Percentiles rank a stretch among this genome's conserved stretches.
phyloP scores from a whole-genome alignment of 92 coral and sea anemone genomes.

The Palythoa caribaeorum region DNA sequence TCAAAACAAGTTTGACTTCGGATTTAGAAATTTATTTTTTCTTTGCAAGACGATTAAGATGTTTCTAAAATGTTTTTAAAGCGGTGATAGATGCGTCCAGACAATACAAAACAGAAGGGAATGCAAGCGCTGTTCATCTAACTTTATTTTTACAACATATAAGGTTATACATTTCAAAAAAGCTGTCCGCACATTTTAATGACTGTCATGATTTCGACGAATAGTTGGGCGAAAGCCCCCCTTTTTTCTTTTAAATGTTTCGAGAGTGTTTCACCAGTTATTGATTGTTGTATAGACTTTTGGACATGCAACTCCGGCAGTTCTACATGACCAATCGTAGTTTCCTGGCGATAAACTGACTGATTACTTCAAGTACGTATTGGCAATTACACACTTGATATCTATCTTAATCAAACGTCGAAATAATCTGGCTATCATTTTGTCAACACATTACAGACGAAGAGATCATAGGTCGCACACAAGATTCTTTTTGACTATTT shows the following conservation, averaged over 20 bases:
- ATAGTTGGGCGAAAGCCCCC: no score
- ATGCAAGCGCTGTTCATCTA: neutral
- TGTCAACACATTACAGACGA: constrained; percentile 13
- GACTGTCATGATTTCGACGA: neutral
- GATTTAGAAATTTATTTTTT: neutral
- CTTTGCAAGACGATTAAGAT: neutral
- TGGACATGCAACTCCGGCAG: neutral
- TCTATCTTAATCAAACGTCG: neutral
- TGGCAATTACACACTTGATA: neutral
- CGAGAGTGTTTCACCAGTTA: neutral
- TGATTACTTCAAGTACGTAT: neutral
- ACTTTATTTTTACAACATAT: constrained; percentile 27
- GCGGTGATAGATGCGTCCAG: neutral
- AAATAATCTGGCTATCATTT: neutral
- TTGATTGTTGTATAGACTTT: neutral
- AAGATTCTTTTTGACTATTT: neutral
- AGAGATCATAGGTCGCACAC: neutral
- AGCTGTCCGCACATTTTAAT: neutral
- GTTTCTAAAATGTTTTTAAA: no score
- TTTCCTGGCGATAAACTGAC: neutral
- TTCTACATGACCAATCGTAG: neutral
- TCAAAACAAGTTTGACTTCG: neutral
- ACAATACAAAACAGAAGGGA: neutral
- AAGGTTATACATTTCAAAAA: neutral
- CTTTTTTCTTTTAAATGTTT: no score